Percentiles rank a stretch among this genome's conserved stretches.
phyloP scores from a whole-genome alignment of 2,113 vertebrate species.

The Epinephelus lanceolatus region DNA sequence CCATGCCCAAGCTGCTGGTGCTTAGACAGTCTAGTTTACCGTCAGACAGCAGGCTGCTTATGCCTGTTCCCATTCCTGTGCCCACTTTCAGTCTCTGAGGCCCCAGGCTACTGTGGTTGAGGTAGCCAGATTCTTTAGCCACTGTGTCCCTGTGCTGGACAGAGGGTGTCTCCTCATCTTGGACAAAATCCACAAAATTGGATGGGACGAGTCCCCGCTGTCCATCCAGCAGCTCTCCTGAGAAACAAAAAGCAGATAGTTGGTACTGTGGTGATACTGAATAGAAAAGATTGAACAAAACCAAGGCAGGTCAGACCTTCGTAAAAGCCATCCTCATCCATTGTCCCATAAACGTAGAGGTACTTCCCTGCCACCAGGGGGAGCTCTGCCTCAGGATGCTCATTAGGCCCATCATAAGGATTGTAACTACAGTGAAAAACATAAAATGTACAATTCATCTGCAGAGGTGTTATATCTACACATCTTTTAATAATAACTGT shows the following conservation, averaged over 20 bases:
- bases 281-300: not conserved
- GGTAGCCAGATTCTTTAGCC: constrained; percentile 88
- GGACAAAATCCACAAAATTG: constrained; percentile 97
- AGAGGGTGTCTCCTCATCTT: constrained; percentile 87
- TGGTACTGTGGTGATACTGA: not conserved
- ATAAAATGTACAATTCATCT: not conserved
- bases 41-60: constrained; percentile 82
- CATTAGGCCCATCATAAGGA: constrained; percentile 97
- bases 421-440: constrained; percentile 89
- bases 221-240: constrained; percentile 96
- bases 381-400: constrained; percentile 98
- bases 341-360: constrained; percentile 97
- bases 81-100: constrained; percentile 68
- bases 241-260: constrained; percentile 22
- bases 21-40: constrained; percentile 82
- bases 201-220: constrained; percentile 96
- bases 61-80: constrained; percentile 69
- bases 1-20: constrained; percentile 83
- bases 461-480: not conserved
- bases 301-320: constrained; percentile 87
- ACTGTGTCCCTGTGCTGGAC: constrained; percentile 78
- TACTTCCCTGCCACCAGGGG: constrained; percentile 97
- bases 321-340: constrained; percentile 99
- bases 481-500: not conserved
- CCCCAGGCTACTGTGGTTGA: constrained; percentile 87